Base-by-base conservation (phyloP, 2,113 vertebrate genomes). In the Physeter macrocephalus region DNA sequence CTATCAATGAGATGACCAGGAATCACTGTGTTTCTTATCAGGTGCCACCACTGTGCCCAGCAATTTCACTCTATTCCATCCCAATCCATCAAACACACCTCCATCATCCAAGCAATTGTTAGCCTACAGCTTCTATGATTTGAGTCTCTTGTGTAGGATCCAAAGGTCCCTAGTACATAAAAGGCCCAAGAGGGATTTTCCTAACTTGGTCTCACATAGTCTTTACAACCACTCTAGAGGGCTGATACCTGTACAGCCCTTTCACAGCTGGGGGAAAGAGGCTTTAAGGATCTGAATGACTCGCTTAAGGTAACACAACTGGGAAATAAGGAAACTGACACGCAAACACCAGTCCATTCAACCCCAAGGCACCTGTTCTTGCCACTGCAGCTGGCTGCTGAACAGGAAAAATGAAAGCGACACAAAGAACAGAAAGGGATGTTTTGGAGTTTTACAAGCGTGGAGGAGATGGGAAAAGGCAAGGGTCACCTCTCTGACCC, bases 31-130 rank as follows among this genome's bases (percentile, higher is more conserved):
- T 17, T 62, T 57, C n/a, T 71, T n/a, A 74, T 23, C 36, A 66
- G 27, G 64, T 0, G 2, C 29, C 9, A 17, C 12, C 29, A n/a
- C 1, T 9, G 31, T 2, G 13, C 85, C 34, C 43, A 39, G 34
- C 13, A 43, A 23, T 36, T 84, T 61, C 20, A 39, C 41, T 69
- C 59, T 43, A 25, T 39, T 67, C 52, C 83, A 90, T n/a, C 41
- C 34, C 69, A 59, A 39, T 23, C 34, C 77, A 46, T 46, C 57
- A 49, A 34, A 86, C 29, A 29, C n/a, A 69, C 3, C 2, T 15
- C 67, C 49, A 39, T 25, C 21, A 18, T 59, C 88, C 85, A 49
- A 74, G 49, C 41, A n/a, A 72, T 77, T 75, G 81, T 41, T 31
- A 78, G 54, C 3, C 29, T 77, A 14, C 52, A 5, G 46, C 36